Conservation (phyloP, 2,888 invertebrate species). For the Agrochola lychnidis region DNA sequence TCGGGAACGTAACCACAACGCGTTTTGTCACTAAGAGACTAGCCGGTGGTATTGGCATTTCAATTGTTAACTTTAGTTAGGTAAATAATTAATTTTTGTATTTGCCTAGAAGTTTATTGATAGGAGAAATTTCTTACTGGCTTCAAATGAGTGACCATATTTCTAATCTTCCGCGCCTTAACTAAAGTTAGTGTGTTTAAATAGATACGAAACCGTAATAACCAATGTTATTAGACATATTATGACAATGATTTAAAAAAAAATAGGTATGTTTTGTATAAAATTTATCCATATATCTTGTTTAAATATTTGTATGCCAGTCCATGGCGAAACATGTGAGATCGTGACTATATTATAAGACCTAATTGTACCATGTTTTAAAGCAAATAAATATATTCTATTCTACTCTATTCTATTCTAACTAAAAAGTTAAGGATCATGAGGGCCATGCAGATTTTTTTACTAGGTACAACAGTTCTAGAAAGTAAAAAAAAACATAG, state of each 20-base stretch:
- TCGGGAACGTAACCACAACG: constrained; percentile 67
- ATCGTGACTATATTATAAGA: too few species aligned
- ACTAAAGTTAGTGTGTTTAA: background rate
- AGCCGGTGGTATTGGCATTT: constrained; percentile 22
- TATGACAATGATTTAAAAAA: too few species aligned
- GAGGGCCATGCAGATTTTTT: background rate
- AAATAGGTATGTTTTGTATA: too few species aligned
- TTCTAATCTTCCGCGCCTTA: background rate
- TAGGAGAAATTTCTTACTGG: background rate
- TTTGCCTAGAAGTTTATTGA: background rate
- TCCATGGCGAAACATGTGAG: too few species aligned
- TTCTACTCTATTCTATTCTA: too few species aligned
- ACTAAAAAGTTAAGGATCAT: background rate
- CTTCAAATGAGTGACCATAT: background rate
- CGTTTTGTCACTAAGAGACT: constrained; percentile 49
- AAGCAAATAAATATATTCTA: too few species aligned
- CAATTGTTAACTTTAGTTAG: constrained; percentile 26
- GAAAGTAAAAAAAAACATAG: too few species aligned
- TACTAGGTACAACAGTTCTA: background rate
- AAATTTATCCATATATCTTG: too few species aligned
- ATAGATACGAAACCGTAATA: too few species aligned
- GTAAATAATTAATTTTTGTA: constrained; percentile 3
- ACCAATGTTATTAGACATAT: too few species aligned
- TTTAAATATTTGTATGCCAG: too few species aligned
- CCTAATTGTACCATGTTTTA: too few species aligned